phyloP scores from a whole-genome alignment of 2,113 vertebrate genomes.

The Crotalus viridis region DNA sequence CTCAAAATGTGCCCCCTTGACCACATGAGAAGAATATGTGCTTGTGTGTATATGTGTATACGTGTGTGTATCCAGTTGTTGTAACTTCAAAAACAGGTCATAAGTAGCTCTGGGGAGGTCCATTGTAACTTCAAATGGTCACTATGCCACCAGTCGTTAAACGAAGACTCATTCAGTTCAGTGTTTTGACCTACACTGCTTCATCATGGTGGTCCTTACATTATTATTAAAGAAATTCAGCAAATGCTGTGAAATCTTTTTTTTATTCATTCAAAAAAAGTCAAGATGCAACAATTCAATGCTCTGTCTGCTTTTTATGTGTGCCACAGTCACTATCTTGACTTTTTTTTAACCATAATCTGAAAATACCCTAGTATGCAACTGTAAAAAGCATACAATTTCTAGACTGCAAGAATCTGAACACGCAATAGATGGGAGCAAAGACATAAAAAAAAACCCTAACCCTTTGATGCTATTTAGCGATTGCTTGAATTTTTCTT shows the following conservation, averaged over 20 bases:
- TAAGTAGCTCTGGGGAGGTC: neutral
- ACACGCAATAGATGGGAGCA: neutral
- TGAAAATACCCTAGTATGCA: neutral
- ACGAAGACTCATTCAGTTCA: neutral
- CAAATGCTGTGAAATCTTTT: constrained; percentile 1
- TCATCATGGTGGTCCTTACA: neutral
- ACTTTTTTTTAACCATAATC: neutral
- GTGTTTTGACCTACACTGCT: neutral
- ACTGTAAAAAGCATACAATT: neutral
- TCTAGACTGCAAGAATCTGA: neutral
- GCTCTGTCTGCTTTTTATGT: neutral
- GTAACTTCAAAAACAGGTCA: neutral
- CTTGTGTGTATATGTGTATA: no score
- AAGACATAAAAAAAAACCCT: neutral
- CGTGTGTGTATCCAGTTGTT: neutral
- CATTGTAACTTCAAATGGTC: neutral
- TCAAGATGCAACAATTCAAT: neutral
- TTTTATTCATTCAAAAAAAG: neutral
- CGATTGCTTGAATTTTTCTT: neutral
- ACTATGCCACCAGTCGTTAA: neutral
- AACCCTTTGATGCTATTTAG: neutral
- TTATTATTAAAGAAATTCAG: neutral
- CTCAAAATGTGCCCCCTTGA: neutral
- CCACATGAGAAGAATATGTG: neutral
- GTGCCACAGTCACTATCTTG: neutral